Evolutionary conservation across 2,797 vertebrate species (phyloP).

Genomic region (Nannoperca australis): DNA sequence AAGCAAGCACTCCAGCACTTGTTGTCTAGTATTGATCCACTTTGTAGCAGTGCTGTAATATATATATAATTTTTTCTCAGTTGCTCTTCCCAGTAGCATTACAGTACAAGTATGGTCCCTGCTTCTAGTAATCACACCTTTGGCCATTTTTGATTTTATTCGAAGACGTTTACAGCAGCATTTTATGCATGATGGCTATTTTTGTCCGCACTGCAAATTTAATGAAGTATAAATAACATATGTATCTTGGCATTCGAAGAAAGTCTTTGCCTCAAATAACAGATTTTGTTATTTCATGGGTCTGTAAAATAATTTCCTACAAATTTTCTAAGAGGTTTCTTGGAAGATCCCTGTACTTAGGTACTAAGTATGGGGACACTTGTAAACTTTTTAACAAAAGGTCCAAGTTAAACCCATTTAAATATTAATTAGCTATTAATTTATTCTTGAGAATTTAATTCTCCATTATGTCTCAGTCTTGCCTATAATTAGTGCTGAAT

Average conservation of each 20-base stretch:
- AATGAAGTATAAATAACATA: constrained; percentile 15
- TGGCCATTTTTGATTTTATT: too few species aligned
- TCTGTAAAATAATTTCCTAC: background rate
- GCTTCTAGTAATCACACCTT: background rate
- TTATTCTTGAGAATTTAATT: background rate
- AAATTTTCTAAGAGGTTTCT: background rate
- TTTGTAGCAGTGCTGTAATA: constrained; percentile 45
- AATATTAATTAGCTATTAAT: background rate
- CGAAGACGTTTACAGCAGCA: background rate
- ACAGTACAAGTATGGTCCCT: background rate
- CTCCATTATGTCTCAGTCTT: background rate
- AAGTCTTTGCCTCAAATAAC: background rate
- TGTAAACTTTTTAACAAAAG: background rate
- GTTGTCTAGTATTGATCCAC: constrained; percentile 68
- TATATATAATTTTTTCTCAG: constrained; percentile 1
- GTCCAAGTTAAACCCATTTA: background rate
- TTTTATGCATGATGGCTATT: background rate
- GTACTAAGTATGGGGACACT: background rate
- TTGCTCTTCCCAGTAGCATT: constrained; percentile 18
- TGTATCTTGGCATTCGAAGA: constrained; percentile 14
- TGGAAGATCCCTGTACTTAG: background rate
- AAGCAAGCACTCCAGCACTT: constrained; percentile 54
- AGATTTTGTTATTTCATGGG: constrained; percentile 1
- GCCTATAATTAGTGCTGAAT: background rate
- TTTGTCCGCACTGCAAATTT: background rate